Percentiles rank a stretch among this genome's conserved stretches.
Evolutionary conservation across 2,888 invertebrate species (phyloP).

Genomic region (Electrophaes corylata): DNA sequence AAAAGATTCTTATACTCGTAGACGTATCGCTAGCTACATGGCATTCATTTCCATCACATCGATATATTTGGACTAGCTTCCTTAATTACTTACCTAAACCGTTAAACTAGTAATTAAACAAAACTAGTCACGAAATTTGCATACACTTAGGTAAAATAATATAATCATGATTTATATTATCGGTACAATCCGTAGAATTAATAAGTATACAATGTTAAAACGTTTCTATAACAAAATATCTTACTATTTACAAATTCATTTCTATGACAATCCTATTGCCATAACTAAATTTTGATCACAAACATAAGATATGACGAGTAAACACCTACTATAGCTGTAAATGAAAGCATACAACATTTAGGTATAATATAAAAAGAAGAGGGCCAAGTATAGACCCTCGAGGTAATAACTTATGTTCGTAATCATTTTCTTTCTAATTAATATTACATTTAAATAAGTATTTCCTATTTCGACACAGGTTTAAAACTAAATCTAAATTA

Average conservation of each 20-base stretch:
- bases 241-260: conserved; percentile 61
- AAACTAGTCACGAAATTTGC: conserved; percentile 76
- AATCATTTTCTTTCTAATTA: conserved; percentile 37
- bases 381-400: conserved; percentile 24
- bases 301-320: conserved; percentile 37
- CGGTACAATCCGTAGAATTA: conserved; percentile 59
- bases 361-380: conserved; percentile 15
- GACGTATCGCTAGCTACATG: conserved; percentile 68
- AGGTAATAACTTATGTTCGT: conserved; percentile 35
- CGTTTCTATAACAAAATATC: conserved; percentile 51
- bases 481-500: conserved; percentile 46
- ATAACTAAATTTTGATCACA: conserved; percentile 33
- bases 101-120: conserved; percentile 78
- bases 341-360: conserved; percentile 26
- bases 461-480: conserved; percentile 42
- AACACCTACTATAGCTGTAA: conserved; percentile 28
- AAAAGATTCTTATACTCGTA: conserved; percentile 47
- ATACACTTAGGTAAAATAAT: conserved; percentile 55
- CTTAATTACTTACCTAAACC: conserved; percentile 77
- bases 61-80: conserved; percentile 82
- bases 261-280: conserved; percentile 42
- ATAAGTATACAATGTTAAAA: conserved; percentile 63
- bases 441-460: conserved; percentile 42
- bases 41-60: conserved; percentile 80
- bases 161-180: conserved; percentile 53